Conservation (phyloP, 2,888 invertebrate species). For the Apomyelois bistriatella region DNA sequence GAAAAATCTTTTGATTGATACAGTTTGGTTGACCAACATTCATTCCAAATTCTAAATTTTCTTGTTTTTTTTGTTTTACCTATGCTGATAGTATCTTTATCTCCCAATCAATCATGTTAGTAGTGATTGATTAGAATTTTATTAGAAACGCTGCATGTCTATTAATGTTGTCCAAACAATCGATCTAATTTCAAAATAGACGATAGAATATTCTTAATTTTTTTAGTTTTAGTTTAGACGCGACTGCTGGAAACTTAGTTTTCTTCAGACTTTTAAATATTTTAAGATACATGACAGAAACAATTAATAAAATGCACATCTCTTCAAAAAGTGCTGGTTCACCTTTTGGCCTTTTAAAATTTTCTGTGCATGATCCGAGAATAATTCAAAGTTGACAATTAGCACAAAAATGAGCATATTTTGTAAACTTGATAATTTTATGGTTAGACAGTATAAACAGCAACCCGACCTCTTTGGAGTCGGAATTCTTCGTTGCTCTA, state of each 20-base stretch:
- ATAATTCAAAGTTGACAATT: slow-evolving; percentile 40
- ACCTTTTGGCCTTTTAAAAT: slow-evolving; percentile 18
- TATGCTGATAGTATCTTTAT: slow-evolving; percentile 1
- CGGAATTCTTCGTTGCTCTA: no score
- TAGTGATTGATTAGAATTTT: not conserved
- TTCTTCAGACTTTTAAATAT: slow-evolving; percentile 62
- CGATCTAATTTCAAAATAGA: no score
- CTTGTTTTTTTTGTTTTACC: not conserved
- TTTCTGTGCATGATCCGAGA: slow-evolving; percentile 48
- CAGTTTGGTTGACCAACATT: not conserved
- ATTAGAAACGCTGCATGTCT: no score
- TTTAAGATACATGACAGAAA: slow-evolving; percentile 56
- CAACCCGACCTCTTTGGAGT: no score
- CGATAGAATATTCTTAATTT: not conserved
- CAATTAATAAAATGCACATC: slow-evolving; percentile 14
- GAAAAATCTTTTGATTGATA: not conserved
- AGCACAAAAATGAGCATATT: slow-evolving; percentile 30
- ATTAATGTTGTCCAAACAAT: no score
- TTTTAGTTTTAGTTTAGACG: not conserved
- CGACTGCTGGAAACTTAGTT: slow-evolving; percentile 45
- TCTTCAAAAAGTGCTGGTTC: slow-evolving; percentile 3
- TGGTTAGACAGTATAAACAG: no score
- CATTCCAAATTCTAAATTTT: not conserved
- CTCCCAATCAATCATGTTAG: no score
- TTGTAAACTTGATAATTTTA: slow-evolving; percentile 27